Base-by-base conservation (phyloP, 37 sponge, comb jelly and placozoan species). In the Agelas oroides region DNA sequence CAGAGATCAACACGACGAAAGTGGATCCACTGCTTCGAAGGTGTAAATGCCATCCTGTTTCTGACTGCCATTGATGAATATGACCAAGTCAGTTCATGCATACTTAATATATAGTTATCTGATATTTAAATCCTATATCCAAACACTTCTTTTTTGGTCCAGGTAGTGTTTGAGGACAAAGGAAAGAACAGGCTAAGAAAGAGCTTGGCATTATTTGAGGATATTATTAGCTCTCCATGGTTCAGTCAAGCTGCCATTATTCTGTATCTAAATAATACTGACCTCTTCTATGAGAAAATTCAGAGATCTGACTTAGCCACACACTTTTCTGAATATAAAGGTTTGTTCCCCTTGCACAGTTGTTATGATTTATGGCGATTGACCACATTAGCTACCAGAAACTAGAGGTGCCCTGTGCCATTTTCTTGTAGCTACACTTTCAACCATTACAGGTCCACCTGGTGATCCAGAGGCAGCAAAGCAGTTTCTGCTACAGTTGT, bases 11-110 rank as follows among this genome's bases (percentile, higher is more conserved):
- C 96, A 82, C 69, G 99, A 39, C 79, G 97, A 56, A 98, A 98
- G 70, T 98, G 99, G 99, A 98, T 98, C 33, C 97, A 96, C 72
- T 92, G 95, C 69, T 98, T 98, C 87, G 99, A 98, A 76, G 87
- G 94, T 82, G 99, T 98, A 1, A 92, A 91, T 18, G 89, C 97
- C 36, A 90, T 94, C 52, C 95, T 97, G 91, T 97, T 97, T 65
- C 81, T 97, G 32, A 91, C 81, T 33, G 98, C 98, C 14, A 59
- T 97, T 0, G 87, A 85, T 35, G 98, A 97, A 67, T 97, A 97
- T 65, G 98, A 97, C 76, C 98, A 97, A 76, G n/a, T n/a, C n/a
- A n/a, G n/a, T n/a, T n/a, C n/a, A n/a, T n/a, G n/a, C n/a, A n/a
- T n/a, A n/a, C n/a, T n/a, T n/a, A n/a, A n/a, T n/a, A n/a, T n/a